A percentile compares a stretch with the other conserved stretches of the same genome.
Conservation (phyloP, 2,797 vertebrate species). For the Buceros bicornis region DNA sequence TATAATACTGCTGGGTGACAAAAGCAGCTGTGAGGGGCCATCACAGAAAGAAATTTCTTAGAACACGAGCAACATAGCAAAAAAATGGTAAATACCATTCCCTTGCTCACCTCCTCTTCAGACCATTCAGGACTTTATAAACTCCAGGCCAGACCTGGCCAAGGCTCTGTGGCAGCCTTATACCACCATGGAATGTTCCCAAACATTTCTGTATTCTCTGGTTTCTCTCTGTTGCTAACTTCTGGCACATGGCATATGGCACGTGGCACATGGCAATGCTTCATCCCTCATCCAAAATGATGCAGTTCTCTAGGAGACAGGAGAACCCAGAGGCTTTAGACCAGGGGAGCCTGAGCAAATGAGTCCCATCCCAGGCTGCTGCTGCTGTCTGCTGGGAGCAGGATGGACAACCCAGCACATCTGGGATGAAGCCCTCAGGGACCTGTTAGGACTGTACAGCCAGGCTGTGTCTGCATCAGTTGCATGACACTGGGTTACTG, state of each 20-base stretch:
- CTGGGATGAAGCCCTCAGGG: neutral
- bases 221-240: neutral
- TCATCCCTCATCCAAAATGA: neutral
- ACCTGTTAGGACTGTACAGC: neutral
- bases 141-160: neutral
- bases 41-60: neutral
- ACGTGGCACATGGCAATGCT: neutral
- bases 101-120: neutral
- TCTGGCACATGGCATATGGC: neutral
- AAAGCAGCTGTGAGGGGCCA: neutral
- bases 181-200: neutral
- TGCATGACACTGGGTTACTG: slow-evolving; percentile 54
- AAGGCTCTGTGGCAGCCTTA: neutral
- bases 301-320: neutral
- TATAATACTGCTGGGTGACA: neutral
- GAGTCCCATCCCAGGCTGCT: neutral
- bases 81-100: neutral
- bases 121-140: rapidly evolving
- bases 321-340: neutral
- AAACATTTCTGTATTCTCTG: neutral
- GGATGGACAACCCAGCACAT: neutral
- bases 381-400: neutral
- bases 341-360: neutral
- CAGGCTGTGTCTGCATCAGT: slow-evolving; percentile 28
- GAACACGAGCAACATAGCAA: neutral